phyloP scores from a whole-genome alignment of 2,113 vertebrate genomes.

The Austrofundulus limnaeus region DNA sequence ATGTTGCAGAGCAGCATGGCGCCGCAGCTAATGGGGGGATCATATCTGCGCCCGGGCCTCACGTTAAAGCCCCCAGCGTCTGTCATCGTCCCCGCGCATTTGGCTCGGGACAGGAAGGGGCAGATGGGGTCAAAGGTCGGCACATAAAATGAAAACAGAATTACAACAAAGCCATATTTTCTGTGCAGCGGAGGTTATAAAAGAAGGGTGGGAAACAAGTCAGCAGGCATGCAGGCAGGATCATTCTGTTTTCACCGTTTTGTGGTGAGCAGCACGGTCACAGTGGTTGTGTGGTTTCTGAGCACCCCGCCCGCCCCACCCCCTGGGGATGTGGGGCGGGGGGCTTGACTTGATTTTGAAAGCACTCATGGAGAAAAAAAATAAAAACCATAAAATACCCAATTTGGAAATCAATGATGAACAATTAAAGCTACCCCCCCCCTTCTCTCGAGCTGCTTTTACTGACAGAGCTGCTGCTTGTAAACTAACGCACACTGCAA shows the following conservation, averaged over 20 bases:
- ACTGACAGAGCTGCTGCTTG: conserved; percentile 1
- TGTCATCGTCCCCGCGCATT: conserved; percentile 47
- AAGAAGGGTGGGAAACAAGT: conserved; percentile 17
- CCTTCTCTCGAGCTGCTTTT: not conserved
- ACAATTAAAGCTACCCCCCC: not conserved
- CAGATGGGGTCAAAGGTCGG: conserved; percentile 59
- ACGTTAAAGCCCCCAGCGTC: conserved; percentile 30
- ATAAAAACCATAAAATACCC: conserved; percentile 9
- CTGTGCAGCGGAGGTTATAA: conserved; percentile 29
- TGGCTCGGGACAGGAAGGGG: conserved; percentile 30
- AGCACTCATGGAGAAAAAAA: conserved; percentile 5
- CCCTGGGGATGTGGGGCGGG: not conserved
- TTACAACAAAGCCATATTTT: conserved; percentile 64
- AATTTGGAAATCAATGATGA: conserved; percentile 15
- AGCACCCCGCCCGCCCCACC: conserved; percentile 4
- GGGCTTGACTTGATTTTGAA: conserved; percentile 27
- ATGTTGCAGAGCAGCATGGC: conserved; percentile 72
- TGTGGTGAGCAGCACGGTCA: conserved; percentile 30
- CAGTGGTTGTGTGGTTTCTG: conserved; percentile 46
- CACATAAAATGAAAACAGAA: conserved; percentile 59
- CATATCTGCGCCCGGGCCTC: conserved; percentile 55
- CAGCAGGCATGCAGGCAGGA: not conserved
- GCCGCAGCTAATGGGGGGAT: conserved; percentile 66
- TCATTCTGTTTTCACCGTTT: conserved; percentile 11
- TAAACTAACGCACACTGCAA: not conserved